Evolutionary conservation across 2,113 vertebrate species (phyloP).

Genomic region (Cinclus cinclus): DNA sequence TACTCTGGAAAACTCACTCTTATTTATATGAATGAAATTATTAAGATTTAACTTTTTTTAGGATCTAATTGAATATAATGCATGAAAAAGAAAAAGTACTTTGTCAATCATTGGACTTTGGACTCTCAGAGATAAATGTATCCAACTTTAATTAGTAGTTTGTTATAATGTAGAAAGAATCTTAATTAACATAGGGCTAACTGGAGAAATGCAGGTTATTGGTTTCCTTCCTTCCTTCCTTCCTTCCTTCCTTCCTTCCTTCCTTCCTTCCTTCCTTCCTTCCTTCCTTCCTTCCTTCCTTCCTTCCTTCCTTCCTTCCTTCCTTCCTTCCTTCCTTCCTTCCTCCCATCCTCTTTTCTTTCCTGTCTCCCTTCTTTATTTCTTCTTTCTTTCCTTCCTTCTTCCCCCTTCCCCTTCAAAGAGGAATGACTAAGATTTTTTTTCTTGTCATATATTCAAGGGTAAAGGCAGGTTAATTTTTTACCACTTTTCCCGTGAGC

Average conservation of each 20-base stretch:
- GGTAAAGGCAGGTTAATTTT: background rate
- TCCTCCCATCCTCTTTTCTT: accelerated
- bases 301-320: too few species aligned
- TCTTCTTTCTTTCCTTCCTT: too few species aligned
- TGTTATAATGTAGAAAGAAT: background rate
- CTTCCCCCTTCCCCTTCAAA: background rate
- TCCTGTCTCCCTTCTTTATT: too few species aligned
- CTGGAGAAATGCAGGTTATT: background rate
- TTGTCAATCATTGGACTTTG: background rate
- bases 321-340: accelerated
- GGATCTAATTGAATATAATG: background rate
- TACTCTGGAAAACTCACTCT: background rate
- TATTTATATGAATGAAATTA: background rate
- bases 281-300: accelerated
- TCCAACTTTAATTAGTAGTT: background rate
- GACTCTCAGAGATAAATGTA: background rate
- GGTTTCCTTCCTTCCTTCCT: too few species aligned
- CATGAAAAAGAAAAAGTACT: background rate
- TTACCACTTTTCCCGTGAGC: background rate
- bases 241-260: background rate
- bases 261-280: accelerated
- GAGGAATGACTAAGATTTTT: background rate
- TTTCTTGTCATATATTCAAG: background rate
- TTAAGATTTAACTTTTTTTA: background rate
- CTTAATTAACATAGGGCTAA: background rate